Base-by-base conservation (phyloP, 2,888 invertebrate genomes). In the Iselma pallidipennis region DNA sequence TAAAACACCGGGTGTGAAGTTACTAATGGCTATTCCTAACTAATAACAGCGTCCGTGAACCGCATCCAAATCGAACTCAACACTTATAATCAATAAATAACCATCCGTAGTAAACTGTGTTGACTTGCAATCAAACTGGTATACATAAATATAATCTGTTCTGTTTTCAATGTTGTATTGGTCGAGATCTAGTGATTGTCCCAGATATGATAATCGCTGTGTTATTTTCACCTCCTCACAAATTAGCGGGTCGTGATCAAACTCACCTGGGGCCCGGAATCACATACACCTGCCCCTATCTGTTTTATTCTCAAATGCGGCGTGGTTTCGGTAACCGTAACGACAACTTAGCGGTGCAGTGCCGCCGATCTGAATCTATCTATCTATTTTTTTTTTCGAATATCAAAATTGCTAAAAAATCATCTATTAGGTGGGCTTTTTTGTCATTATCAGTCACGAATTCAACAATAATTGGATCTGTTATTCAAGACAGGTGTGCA, bases 181-280 rank as follows among this genome's bases (percentile, higher is more conserved):
- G 4, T 33, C 4, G 19, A 42, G 42, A 42, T 42, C 42, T 42
- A 42, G 42, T 68, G 66, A 69, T 66, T 65, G 42, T 66, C 66
- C 62, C 57, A 69, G 76, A 77, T 79, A 78, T 75, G 79, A 78
- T 80, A 80, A 79, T 79, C 77, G 79, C 67, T 70, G 76, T 80
- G 79, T 80, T 79, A 80, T 80, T 80, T 80, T 80, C 80, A 78
- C 80, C 80, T 80, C 76, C 78, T 79, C 75, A 78, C 77, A 79
- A 80, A 80, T 80, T 80, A 79, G 78, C 78, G 74, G 78, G 75
- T 73, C 74, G 72, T 71, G 75, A 74, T 75, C 74, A 65, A 67
- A 65, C 72, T 75, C 74, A 75, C 75, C 75, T 74, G 75, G 66
- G 70, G 69, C 61, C 59, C 55, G 60, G 64, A 68, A 67, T 70